Evolutionary conservation across 2,113 vertebrate species (phyloP).

Genomic region (Dryoscopus gambensis): DNA sequence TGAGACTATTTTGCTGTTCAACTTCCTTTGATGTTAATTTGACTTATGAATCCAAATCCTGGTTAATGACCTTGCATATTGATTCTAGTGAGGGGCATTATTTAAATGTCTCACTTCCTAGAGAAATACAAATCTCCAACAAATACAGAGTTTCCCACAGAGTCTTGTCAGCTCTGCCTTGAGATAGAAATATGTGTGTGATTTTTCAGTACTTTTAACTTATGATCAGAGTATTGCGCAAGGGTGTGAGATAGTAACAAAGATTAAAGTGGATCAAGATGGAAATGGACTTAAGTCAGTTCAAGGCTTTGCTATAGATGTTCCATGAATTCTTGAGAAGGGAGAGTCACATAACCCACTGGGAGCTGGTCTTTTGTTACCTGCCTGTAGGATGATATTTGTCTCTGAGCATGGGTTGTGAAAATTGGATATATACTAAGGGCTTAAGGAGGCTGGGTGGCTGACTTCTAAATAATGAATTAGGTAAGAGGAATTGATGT

Average conservation of each 20-base stretch:
- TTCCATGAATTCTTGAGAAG: neutral
- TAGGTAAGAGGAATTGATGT: neutral
- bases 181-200: neutral
- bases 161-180: neutral
- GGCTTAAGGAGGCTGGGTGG: neutral
- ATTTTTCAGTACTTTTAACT: neutral
- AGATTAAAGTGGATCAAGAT: neutral
- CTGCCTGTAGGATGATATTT: neutral
- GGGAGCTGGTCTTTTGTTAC: neutral
- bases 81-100: neutral
- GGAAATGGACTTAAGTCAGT: neutral
- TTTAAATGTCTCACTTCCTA: neutral
- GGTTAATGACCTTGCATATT: neutral
- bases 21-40: neutral
- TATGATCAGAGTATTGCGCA: neutral
- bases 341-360: neutral
- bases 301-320: neutral
- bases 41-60: neutral
- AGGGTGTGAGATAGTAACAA: neutral
- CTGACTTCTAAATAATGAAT: neutral
- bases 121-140: neutral
- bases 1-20: neutral
- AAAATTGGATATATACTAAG: neutral
- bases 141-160: neutral
- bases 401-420: neutral